phyloP scores from a whole-genome alignment of 2,888 invertebrate genomes.

The Mamestra brassicae region DNA sequence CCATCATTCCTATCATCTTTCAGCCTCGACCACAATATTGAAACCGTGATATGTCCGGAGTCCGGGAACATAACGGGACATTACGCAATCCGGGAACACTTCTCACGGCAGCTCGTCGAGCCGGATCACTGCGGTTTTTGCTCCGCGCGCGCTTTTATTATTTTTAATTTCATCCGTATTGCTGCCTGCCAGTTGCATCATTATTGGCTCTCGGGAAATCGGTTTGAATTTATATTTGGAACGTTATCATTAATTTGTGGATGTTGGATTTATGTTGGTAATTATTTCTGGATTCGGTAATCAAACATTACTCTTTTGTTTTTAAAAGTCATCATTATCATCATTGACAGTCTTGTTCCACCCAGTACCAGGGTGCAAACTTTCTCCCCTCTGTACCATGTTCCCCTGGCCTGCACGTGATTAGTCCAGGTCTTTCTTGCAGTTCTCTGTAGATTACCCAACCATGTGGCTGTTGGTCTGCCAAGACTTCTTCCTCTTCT shows the following conservation, averaged over 20 bases:
- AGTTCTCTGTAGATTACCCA: neutral
- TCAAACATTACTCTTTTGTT: neutral
- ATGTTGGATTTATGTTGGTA: constrained; percentile 37
- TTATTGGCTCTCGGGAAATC: constrained; percentile 46
- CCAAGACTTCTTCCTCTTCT: neutral
- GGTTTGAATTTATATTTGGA: constrained; percentile 54
- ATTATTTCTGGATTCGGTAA: constrained; percentile 29
- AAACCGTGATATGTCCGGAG: constrained; percentile 65
- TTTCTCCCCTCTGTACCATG: neutral
- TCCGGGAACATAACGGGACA: constrained; percentile 65
- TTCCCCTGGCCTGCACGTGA: neutral
- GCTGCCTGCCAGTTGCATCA: constrained; percentile 44
- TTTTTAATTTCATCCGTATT: constrained; percentile 55
- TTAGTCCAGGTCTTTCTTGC: neutral
- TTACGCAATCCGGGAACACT: constrained; percentile 47
- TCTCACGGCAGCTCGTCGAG: constrained; percentile 57
- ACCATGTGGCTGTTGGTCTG: neutral
- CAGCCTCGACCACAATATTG: constrained; percentile 55
- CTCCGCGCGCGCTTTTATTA: constrained; percentile 42
- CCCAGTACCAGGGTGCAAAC: neutral
- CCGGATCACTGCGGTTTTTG: constrained; percentile 62
- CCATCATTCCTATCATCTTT: constrained; percentile 4
- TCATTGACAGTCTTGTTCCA: neutral
- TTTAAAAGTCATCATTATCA: neutral
- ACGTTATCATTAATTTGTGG: constrained; percentile 38